Percentiles rank a stretch among this genome's conserved stretches.
Conservation (phyloP, 1,140 invertebrate species). For the Eriocheir sinensis region DNA sequence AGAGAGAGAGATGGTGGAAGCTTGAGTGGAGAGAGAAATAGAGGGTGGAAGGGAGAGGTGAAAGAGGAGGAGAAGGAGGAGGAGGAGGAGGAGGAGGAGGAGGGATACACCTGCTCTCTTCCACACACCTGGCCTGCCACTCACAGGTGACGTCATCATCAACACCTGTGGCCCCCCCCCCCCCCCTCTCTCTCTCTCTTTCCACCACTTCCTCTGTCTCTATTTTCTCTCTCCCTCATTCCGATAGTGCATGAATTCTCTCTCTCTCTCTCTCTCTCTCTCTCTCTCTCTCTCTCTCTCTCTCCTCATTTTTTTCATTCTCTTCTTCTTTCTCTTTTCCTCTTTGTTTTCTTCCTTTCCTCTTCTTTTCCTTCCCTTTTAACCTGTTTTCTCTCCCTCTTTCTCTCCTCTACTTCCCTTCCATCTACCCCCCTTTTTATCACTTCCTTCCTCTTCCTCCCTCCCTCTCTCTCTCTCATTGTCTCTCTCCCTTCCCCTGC, state of each 20-base stretch:
- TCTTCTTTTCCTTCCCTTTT: neutral
- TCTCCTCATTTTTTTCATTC: neutral
- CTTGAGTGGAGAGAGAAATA: neutral
- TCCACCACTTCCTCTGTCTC: too few relatives aligned
- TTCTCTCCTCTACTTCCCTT: neutral
- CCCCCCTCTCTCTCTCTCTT: too few relatives aligned
- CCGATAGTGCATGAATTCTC: neutral
- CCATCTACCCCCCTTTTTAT: too few relatives aligned
- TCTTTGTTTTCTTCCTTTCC: neutral
- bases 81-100: neutral
- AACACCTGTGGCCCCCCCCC: too few relatives aligned
- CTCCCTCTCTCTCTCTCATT: constrained; percentile 16
- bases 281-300: neutral
- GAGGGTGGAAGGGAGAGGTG: neutral
- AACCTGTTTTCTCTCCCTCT: neutral
- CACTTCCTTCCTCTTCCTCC: too few relatives aligned
- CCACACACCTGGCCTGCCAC: too few relatives aligned
- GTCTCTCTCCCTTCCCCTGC: too few relatives aligned
- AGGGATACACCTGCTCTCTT: too few relatives aligned
- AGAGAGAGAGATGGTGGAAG: neutral
- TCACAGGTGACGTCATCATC: too few relatives aligned
- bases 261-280: neutral
- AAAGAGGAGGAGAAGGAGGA: neutral
- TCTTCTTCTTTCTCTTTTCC: neutral
- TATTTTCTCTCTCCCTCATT: neutral